Conservation (phyloP, 2,797 vertebrate genomes). For the Aplochiton taeniatus region DNA sequence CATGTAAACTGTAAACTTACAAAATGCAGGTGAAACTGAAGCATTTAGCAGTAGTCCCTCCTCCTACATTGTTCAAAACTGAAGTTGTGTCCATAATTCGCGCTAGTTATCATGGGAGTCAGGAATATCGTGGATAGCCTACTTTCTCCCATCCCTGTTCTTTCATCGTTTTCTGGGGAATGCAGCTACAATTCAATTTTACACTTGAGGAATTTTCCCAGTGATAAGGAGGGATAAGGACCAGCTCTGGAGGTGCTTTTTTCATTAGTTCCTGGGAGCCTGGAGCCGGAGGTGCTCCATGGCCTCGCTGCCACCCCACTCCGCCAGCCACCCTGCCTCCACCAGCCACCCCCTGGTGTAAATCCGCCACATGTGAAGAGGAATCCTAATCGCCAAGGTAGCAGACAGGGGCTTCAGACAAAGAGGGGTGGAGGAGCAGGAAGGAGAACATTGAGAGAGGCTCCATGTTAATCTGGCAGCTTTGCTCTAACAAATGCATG, state of each 20-base stretch:
- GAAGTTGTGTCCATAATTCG: no score
- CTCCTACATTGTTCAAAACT: no score
- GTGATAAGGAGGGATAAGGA: conserved; percentile 52
- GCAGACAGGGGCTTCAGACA: conserved; percentile 25
- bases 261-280: conserved; percentile 34
- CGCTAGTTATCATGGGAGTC: no score
- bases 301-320: conserved; percentile 1
- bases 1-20: no score
- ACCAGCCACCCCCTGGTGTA: conserved; percentile 28
- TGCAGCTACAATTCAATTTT: conserved; percentile 65
- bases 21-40: no score
- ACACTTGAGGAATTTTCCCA: conserved; percentile 63
- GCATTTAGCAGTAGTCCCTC: no score
- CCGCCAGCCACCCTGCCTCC: conserved; percentile 3
- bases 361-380: conserved; percentile 26
- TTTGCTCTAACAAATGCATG: conserved; percentile 35
- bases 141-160: conserved; percentile 30
- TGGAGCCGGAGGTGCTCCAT: conserved; percentile 29
- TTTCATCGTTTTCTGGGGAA: conserved; percentile 43
- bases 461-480: conserved; percentile 16
- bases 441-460: conserved; percentile 17
- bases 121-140: no score
- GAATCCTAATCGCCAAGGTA: conserved; percentile 31
- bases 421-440: conserved; percentile 19
- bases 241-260: conserved; percentile 16